Conservation (phyloP, 2,888 invertebrate species). For the Agrotis puta region DNA sequence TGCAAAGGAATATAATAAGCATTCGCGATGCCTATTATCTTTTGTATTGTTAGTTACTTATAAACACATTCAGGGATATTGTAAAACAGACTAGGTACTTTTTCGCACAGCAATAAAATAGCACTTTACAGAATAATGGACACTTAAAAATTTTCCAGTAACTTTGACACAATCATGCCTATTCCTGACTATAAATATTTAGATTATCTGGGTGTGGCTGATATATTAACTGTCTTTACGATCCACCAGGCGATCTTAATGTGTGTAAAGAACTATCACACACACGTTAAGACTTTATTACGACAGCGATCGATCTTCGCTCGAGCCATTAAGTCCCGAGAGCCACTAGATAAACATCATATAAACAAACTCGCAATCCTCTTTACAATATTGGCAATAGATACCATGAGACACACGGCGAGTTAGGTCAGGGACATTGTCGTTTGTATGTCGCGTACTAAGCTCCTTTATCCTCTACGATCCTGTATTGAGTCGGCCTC, state of each 20-base stretch:
- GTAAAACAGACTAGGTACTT: not conserved
- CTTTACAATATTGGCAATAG: conserved; percentile 60
- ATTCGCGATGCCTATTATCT: conserved; percentile 36
- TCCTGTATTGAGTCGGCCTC: conserved; percentile 56
- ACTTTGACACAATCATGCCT: conserved; percentile 17
- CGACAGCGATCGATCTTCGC: conserved; percentile 47
- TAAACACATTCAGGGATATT: not conserved
- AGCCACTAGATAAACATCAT: conserved; percentile 49
- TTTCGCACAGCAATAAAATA: conserved; percentile 9
- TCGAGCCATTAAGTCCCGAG: conserved; percentile 48
- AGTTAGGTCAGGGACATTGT: conserved; percentile 60
- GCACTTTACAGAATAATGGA: not conserved
- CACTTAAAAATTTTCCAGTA: conserved; percentile 3
- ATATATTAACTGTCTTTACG: conserved; percentile 14
- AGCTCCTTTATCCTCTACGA: conserved; percentile 57
- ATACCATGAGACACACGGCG: conserved; percentile 45
- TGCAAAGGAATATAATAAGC: conserved; percentile 49
- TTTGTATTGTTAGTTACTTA: conserved; percentile 3
- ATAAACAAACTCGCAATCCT: conserved; percentile 55
- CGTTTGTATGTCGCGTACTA: conserved; percentile 60
- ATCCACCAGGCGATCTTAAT: conserved; percentile 25
- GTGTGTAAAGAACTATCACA: conserved; percentile 43
- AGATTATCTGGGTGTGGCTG: conserved; percentile 1
- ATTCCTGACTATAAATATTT: conserved; percentile 30
- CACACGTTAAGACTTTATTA: conserved; percentile 45